phyloP scores from a whole-genome alignment of 2,888 invertebrate genomes.

The Andrena dorsata region DNA sequence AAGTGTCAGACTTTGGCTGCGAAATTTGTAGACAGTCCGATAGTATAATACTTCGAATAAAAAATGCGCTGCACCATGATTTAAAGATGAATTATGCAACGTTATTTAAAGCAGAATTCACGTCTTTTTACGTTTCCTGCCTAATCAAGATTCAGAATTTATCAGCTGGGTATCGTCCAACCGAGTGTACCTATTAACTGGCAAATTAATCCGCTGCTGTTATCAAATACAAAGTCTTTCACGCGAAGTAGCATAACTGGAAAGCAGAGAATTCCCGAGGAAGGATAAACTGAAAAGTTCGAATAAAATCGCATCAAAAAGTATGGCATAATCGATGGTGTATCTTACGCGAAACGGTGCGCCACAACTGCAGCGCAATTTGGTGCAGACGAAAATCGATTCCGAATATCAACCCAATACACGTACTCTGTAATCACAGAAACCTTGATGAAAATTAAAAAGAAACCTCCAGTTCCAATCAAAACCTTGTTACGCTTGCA shows the following conservation, averaged over 20 bases:
- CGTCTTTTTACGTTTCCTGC: background rate
- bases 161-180: conserved; percentile 36
- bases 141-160: conserved; percentile 16
- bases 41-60: background rate
- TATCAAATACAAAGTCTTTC: too few relatives aligned
- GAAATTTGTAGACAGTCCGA: background rate
- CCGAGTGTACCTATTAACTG: conserved; percentile 19
- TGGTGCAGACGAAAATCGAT: background rate
- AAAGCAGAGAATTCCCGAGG: background rate
- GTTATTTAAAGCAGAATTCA: background rate
- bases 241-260: too few relatives aligned
- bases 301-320: background rate
- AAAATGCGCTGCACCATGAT: background rate
- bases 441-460: background rate
- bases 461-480: too few relatives aligned
- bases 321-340: background rate
- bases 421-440: background rate
- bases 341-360: background rate
- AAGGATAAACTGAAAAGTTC: background rate
- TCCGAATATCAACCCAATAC: background rate
- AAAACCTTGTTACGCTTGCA: too few relatives aligned
- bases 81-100: background rate
- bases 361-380: background rate
- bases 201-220: conserved; percentile 28
- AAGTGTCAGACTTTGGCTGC: background rate